Conservation (phyloP, 2,113 vertebrate species). For the Paraplagusia blochii region DNA sequence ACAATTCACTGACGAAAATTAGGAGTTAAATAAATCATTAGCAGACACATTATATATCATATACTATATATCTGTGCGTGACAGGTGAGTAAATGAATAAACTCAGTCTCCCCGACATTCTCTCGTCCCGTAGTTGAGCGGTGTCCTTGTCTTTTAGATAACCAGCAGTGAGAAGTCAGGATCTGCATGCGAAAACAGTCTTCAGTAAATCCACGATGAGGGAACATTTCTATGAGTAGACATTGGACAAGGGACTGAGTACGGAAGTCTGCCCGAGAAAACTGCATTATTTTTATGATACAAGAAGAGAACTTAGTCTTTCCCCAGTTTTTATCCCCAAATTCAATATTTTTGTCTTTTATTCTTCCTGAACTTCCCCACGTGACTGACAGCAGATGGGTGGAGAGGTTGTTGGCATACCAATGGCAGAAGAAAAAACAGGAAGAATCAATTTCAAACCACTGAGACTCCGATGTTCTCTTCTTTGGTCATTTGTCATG, state of each 20-base stretch:
- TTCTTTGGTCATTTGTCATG: constrained; percentile 8
- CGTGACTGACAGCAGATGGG: constrained; percentile 4
- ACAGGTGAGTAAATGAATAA: constrained; percentile 60
- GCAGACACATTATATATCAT: constrained; percentile 59
- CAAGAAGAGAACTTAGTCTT: constrained; percentile 4
- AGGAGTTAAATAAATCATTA: constrained; percentile 68
- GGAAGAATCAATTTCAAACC: constrained; percentile 8
- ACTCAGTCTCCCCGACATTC: constrained; percentile 24
- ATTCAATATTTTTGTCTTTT: constrained; percentile 1
- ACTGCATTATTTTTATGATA: not conserved
- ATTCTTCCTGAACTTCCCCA: constrained; percentile 5
- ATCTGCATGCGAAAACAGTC: constrained; percentile 43
- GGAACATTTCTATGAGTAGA: constrained; percentile 20
- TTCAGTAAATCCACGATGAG: constrained; percentile 24
- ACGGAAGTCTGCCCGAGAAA: too few relatives aligned
- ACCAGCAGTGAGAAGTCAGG: constrained; percentile 25
- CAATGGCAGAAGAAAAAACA: constrained; percentile 20
- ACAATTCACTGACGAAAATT: constrained; percentile 67
- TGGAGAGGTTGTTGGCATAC: constrained; percentile 10
- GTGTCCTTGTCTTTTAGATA: constrained; percentile 5
- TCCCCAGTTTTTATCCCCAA: not conserved
- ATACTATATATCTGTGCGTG: constrained; percentile 61
- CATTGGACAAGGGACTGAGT: constrained; percentile 7
- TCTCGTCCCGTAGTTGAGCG: constrained; percentile 17
- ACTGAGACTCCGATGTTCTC: constrained; percentile 6